Conservation (phyloP, 2,113 vertebrate species). For the Dromaius novaehollandiae region DNA sequence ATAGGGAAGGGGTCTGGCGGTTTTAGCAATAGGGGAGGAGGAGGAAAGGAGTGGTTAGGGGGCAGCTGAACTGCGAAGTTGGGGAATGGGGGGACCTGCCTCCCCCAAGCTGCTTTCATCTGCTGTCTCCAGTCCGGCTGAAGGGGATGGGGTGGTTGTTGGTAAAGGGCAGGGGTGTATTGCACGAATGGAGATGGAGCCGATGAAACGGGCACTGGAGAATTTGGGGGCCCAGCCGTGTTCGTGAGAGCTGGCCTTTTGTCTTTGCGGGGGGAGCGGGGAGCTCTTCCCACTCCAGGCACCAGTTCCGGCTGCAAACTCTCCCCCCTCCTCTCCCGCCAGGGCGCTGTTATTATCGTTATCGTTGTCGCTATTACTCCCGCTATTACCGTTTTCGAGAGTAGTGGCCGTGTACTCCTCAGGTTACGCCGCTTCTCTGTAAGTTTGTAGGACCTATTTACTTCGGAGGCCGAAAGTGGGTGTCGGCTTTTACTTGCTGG, state of each 20-base stretch:
- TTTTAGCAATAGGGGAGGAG: neutral
- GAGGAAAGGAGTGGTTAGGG: neutral
- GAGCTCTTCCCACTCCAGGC: conserved; percentile 26
- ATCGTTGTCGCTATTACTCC: neutral
- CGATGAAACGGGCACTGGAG: neutral
- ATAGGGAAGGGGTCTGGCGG: conserved; percentile 37
- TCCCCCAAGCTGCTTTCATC: neutral
- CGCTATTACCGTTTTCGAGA: conserved; percentile 4
- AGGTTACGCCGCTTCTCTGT: conserved; percentile 1
- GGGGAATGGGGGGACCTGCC: neutral
- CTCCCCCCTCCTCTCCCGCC: neutral
- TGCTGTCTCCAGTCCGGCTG: neutral
- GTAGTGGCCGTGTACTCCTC: conserved; percentile 1
- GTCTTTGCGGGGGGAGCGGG: conserved; percentile 6
- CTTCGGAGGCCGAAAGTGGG: conserved; percentile 15
- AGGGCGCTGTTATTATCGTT: neutral
- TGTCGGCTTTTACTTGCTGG: conserved; percentile 9
- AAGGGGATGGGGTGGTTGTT: neutral
- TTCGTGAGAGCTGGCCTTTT: neutral
- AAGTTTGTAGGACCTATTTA: conserved; percentile 62
- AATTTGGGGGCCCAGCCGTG: neutral
- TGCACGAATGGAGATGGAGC: neutral
- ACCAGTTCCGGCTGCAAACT: conserved; percentile 51
- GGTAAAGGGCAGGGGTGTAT: conserved; percentile 10
- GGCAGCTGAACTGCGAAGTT: neutral